Evolutionary conservation across 2,888 invertebrate species (phyloP).

Genomic region (Morpho achilles): DNA sequence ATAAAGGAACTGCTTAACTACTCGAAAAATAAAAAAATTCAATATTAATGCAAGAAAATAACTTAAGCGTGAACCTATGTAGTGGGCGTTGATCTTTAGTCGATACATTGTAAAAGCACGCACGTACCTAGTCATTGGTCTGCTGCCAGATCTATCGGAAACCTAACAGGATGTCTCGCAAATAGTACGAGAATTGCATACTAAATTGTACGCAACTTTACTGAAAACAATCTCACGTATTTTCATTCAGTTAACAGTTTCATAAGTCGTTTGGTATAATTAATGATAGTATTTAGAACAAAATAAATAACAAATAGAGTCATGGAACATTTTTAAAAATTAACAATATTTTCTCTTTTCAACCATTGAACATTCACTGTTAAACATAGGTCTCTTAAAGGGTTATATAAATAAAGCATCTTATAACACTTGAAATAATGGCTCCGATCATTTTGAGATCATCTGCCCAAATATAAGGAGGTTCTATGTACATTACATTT

Average conservation of each 20-base stretch:
- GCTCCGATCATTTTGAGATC: no score
- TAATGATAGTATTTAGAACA: neutral
- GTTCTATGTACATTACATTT: no score
- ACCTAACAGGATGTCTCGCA: slow-evolving; percentile 75
- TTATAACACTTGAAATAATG: no score
- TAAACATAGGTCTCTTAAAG: no score
- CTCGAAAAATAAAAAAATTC: no score
- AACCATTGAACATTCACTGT: no score
- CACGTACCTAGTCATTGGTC: slow-evolving; percentile 57
- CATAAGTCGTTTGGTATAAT: neutral
- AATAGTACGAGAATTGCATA: slow-evolving; percentile 65
- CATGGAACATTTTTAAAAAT: no score
- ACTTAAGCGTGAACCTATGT: slow-evolving; percentile 18
- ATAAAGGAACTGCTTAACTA: no score
- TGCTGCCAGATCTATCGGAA: slow-evolving; percentile 74
- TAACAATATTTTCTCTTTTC: no score
- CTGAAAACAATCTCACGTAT: slow-evolving; percentile 27
- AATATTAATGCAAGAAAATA: neutral
- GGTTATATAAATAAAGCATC: no score
- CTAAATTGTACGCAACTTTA: slow-evolving; percentile 37
- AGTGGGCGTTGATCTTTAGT: slow-evolving; percentile 6
- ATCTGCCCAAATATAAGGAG: no score
- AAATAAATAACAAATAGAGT: no score
- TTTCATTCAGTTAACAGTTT: slow-evolving; percentile 7
- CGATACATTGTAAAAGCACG: slow-evolving; percentile 31